These are phyloP conservation scores for Odontamblyopus rebecca DNA, from an alignment of 2,797 vertebrate species.

Conservation along the genomic window DNA sequence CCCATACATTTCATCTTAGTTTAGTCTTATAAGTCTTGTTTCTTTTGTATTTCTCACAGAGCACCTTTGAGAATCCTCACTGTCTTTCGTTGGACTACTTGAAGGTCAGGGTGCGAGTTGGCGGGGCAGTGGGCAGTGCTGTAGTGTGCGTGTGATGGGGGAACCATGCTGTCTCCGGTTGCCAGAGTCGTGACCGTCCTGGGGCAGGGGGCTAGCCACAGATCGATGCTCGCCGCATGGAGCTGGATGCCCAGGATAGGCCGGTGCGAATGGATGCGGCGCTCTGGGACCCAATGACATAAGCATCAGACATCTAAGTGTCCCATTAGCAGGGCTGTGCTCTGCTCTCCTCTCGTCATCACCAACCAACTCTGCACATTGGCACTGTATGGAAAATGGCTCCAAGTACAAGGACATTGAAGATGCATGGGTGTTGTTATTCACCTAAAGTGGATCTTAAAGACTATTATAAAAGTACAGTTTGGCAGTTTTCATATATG, in stretches of 20 bases:
- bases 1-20: neutral
- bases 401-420: slow-evolving; percentile 48
- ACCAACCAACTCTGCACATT: slow-evolving; percentile 20
- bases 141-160: slow-evolving; percentile 68
- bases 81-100: slow-evolving; percentile 60
- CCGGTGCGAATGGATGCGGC: slow-evolving; percentile 72
- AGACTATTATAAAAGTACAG: slow-evolving; percentile 16
- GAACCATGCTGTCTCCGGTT: slow-evolving; percentile 77
- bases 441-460: slow-evolving; percentile 51
- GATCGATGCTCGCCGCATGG: slow-evolving; percentile 72
- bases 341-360: slow-evolving; percentile 17
- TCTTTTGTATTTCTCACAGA: slow-evolving; percentile 11
- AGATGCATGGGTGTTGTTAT: slow-evolving; percentile 18
- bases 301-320: slow-evolving; percentile 78
- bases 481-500: neutral
- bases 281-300: slow-evolving; percentile 77
- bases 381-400: slow-evolving; percentile 61
- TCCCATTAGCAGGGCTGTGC: slow-evolving; percentile 79
- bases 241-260: slow-evolving; percentile 69
- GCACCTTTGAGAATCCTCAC: slow-evolving; percentile 42
- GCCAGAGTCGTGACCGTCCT: slow-evolving; percentile 73
- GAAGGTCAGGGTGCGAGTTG: slow-evolving; percentile 75
- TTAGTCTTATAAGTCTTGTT: neutral
- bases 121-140: slow-evolving; percentile 53
- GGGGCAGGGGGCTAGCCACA: slow-evolving; percentile 78